Conservation (phyloP, 2,113 vertebrate genomes). For the Proteles cristata region DNA sequence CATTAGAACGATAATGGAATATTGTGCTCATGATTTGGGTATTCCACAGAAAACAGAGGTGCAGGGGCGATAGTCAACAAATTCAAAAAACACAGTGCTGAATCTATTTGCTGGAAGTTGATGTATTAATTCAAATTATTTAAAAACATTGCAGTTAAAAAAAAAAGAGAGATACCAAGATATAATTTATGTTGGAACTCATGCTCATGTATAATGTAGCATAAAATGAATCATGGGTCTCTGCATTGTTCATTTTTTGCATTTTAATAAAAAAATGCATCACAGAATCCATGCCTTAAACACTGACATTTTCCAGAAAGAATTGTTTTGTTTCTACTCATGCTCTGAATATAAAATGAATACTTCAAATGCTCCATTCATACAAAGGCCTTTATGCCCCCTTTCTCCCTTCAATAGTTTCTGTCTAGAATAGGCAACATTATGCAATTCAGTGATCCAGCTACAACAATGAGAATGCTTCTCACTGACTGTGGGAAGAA, state of each 20-base stretch:
- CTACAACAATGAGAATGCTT: conserved; percentile 16
- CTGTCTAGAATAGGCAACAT: neutral
- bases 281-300: conserved; percentile 7
- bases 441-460: neutral
- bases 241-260: neutral
- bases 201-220: neutral
- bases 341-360: conserved; percentile 67
- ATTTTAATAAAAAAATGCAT: conserved; percentile 45
- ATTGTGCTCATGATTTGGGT: neutral
- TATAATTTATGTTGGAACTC: neutral
- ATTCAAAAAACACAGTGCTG: neutral
- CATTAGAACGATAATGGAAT: neutral
- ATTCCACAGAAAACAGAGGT: neutral
- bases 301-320: conserved; percentile 61
- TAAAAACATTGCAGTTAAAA: conserved; percentile 13
- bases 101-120: neutral
- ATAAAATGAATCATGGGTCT: conserved; percentile 16
- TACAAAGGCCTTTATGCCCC: conserved; percentile 42
- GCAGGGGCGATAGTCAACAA: neutral
- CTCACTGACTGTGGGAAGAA: conserved; percentile 52
- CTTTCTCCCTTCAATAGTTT: conserved; percentile 2
- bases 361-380: conserved; percentile 46
- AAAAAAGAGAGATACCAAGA: neutral
- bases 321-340: conserved; percentile 58
- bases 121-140: conserved; percentile 24